These are phyloP conservation scores for Torymus aiolomorphi DNA, from an alignment of 2,888 invertebrate genomes.

Conservation along the genomic window DNA sequence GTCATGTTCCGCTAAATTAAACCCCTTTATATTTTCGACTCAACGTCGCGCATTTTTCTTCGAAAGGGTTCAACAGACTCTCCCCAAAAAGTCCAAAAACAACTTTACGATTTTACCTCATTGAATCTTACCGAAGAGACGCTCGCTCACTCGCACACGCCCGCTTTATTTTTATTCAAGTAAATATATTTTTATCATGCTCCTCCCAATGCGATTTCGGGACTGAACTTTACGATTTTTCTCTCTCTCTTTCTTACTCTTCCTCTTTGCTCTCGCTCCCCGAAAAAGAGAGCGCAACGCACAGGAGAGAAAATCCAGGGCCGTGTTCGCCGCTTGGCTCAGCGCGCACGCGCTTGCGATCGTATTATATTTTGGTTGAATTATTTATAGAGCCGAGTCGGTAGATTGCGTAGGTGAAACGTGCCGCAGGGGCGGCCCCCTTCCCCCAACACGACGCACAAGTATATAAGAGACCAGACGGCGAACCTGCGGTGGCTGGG, in stretches of 20 bases:
- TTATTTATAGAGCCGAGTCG: conserved; percentile 71
- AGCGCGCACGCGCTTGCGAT: conserved; percentile 27
- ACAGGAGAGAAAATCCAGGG: conserved; percentile 44
- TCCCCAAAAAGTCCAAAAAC: neutral
- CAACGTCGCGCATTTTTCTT: too few relatives aligned
- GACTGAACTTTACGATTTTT: conserved; percentile 52
- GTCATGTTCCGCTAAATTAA: too few relatives aligned
- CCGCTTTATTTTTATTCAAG: conserved; percentile 27
- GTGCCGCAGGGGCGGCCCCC: conserved; percentile 41
- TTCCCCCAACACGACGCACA: neutral
- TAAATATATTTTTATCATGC: conserved; percentile 50
- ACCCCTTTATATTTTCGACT: too few relatives aligned
- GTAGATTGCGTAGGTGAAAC: conserved; percentile 53
- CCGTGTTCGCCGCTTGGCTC: neutral
- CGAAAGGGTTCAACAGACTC: too few relatives aligned
- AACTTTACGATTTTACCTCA: conserved; percentile 35
- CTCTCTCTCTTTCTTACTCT: conserved; percentile 1
- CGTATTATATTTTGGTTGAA: conserved; percentile 72
- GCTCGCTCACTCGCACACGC: neutral
- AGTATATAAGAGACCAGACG: too few relatives aligned
- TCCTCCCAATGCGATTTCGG: conserved; percentile 43
- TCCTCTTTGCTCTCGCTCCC: conserved; percentile 1
- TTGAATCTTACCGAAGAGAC: neutral
- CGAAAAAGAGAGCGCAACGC: conserved; percentile 41
- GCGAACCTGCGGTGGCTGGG: too few relatives aligned